Conservation (phyloP, 2,797 vertebrate species). For the Amazona ochrocephala region DNA sequence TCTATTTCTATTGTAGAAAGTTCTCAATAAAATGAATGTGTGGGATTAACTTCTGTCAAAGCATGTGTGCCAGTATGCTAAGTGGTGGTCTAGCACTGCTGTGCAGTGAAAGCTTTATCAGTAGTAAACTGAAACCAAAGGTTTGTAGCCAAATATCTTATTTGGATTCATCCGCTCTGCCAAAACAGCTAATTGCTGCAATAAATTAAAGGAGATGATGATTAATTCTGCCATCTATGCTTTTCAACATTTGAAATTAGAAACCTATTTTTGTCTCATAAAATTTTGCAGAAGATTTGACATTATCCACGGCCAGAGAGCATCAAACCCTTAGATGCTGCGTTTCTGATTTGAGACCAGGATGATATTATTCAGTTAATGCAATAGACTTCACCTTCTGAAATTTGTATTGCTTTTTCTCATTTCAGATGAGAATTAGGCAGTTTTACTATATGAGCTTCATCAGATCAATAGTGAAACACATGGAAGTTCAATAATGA, state of each 20-base stretch:
- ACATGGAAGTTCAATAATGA: neutral
- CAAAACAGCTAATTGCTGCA: slow-evolving; percentile 51
- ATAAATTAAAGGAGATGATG: slow-evolving; percentile 29
- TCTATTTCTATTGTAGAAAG: neutral
- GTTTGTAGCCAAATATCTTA: neutral
- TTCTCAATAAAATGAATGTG: neutral
- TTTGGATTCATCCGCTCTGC: slow-evolving; percentile 30
- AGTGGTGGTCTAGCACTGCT: neutral
- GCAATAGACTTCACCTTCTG: neutral
- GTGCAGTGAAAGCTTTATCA: neutral
- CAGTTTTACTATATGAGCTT: neutral
- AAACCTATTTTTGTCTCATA: neutral
- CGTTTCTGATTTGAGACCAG: slow-evolving; percentile 2
- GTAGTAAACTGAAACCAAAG: neutral
- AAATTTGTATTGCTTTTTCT: slow-evolving; percentile 11
- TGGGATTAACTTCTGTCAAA: neutral
- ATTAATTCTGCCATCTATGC: slow-evolving; percentile 26
- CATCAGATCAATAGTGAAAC: slow-evolving; percentile 10
- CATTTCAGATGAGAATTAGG: slow-evolving; percentile 37
- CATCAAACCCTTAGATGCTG: neutral
- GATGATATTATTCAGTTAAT: slow-evolving; percentile 8
- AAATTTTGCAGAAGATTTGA: slow-evolving; percentile 1
- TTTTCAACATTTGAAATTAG: slow-evolving; percentile 28
- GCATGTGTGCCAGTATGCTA: neutral
- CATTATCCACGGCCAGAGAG: neutral